Evolutionary conservation across 2,113 vertebrate genomes (phyloP).

Genomic region (Bambusicola thoracicus): DNA sequence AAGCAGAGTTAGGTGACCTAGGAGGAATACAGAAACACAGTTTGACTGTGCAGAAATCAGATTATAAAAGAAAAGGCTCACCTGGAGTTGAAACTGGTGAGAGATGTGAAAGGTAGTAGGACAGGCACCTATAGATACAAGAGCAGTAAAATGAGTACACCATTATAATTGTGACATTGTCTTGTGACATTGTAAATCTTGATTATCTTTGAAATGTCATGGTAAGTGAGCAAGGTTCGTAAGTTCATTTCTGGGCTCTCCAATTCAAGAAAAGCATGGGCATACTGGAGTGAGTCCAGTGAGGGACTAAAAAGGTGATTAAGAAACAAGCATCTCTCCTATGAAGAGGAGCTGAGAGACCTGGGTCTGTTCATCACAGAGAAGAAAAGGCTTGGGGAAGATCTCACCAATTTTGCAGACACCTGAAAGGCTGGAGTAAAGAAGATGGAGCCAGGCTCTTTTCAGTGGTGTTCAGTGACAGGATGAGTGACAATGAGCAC

Average conservation of each 20-base stretch:
- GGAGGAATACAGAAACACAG: not conserved
- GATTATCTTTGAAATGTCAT: not conserved
- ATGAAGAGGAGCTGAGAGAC: not conserved
- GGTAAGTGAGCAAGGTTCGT: not conserved
- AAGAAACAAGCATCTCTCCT: not conserved
- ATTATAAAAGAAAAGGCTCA: not conserved
- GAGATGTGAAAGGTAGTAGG: accelerated
- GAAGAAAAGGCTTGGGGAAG: not conserved
- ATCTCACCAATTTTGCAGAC: not conserved
- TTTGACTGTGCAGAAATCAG: not conserved
- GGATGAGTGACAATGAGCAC: not conserved
- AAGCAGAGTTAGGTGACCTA: not conserved
- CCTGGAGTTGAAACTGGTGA: not conserved
- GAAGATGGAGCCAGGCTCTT: not conserved
- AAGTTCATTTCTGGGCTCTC: not conserved
- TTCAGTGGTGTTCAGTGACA: not conserved
- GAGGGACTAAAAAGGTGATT: not conserved
- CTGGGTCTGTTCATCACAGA: not conserved
- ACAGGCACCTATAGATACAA: not conserved
- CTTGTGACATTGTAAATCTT: too few relatives aligned
- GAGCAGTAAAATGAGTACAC: not conserved
- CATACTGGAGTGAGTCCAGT: not conserved
- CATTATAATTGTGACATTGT: not conserved
- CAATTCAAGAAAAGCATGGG: not conserved
- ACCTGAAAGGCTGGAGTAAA: not conserved